These are phyloP conservation scores for Intellagama lesueurii DNA, from an alignment of 2,797 vertebrate genomes.

Conservation along the genomic window DNA sequence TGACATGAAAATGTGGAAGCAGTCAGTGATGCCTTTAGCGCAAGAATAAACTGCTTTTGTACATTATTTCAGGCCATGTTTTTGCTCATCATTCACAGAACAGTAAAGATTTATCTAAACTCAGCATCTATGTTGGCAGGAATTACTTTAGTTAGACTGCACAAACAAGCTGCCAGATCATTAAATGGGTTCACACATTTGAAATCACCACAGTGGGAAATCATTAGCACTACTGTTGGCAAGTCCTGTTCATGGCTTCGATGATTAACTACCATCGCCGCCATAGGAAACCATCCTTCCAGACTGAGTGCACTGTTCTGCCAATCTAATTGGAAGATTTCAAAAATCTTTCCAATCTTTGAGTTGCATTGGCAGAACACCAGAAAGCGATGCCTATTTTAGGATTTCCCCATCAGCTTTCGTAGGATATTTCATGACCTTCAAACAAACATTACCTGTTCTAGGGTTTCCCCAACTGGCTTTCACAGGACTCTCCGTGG, in stretches of 20 bases:
- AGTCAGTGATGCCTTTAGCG: background rate
- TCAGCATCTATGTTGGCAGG: background rate
- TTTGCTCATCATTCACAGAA: constrained; percentile 1
- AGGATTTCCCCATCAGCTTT: background rate
- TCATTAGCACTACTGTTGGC: constrained; percentile 15
- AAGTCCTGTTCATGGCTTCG: background rate
- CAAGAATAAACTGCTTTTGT: background rate
- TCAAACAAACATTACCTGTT: background rate
- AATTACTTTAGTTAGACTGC: background rate
- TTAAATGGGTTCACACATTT: constrained; percentile 13
- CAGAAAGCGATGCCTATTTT: background rate
- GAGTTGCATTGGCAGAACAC: background rate
- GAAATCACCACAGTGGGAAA: constrained; percentile 16
- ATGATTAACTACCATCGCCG: constrained; percentile 14
- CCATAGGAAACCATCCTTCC: constrained; percentile 8
- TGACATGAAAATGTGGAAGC: background rate
- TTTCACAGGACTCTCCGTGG: background rate
- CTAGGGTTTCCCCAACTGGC: background rate
- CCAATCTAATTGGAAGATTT: background rate
- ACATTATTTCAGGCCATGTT: background rate
- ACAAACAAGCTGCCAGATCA: constrained; percentile 22
- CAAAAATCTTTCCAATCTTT: background rate
- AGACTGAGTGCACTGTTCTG: background rate
- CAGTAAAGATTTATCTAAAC: constrained; percentile 18
- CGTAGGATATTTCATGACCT: background rate